Conservation (phyloP, 2,888 invertebrate species). For the Brachycybe producta region DNA sequence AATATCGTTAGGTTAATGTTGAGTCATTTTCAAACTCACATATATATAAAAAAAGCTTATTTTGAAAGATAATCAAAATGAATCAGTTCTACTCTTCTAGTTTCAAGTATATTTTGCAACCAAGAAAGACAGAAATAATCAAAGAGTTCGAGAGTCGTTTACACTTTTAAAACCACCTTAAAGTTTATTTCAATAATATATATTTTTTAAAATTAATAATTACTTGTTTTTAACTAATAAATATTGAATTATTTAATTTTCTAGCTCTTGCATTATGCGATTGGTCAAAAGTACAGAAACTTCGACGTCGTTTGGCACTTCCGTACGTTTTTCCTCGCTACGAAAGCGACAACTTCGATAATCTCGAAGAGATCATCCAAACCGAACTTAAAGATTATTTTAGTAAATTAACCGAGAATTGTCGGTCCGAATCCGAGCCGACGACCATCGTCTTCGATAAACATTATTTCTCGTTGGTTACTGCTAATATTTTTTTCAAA, state of each 20-base stretch:
- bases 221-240: background rate
- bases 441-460: slow-evolving; percentile 41
- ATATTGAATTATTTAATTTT: slow-evolving; percentile 17
- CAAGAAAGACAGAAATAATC: no score
- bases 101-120: no score
- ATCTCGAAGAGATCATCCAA: slow-evolving; percentile 51
- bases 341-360: slow-evolving; percentile 54
- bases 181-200: no score
- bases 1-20: no score
- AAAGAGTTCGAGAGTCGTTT: no score
- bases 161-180: no score
- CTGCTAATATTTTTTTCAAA: slow-evolving; percentile 70
- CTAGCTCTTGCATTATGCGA: slow-evolving; percentile 74
- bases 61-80: no score
- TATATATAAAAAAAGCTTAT: no score
- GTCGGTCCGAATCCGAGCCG: background rate
- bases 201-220: background rate
- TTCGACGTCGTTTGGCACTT: slow-evolving; percentile 58
- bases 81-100: no score
- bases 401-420: slow-evolving; percentile 18
- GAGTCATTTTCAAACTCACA: no score
- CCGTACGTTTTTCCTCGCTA: slow-evolving; percentile 66
- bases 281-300: slow-evolving; percentile 70
- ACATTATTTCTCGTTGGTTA: slow-evolving; percentile 54
- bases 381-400: slow-evolving; percentile 39